Evolutionary conservation across 1,140 invertebrate genomes (phyloP).

Genomic region (Helicoverpa armigera): DNA sequence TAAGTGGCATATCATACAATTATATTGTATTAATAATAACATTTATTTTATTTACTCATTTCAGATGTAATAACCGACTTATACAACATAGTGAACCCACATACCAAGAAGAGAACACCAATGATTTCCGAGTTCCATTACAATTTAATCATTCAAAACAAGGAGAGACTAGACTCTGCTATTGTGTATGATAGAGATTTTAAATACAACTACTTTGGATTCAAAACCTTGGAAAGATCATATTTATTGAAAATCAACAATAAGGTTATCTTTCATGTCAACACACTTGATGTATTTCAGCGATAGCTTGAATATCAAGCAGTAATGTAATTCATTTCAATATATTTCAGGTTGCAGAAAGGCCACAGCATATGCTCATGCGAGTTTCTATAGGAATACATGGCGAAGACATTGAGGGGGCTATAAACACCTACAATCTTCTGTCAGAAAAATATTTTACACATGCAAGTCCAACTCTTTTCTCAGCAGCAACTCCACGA

Average conservation of each 20-base stretch:
- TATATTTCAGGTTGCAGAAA: conserved; percentile 91
- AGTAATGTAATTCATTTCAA: neutral
- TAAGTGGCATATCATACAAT: neutral
- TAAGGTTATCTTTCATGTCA: conserved; percentile 86
- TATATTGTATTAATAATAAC: no score
- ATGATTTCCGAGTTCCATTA: conserved; percentile 96
- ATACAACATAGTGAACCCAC: conserved; percentile 91
- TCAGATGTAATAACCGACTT: conserved; percentile 97
- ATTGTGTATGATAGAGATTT: conserved; percentile 99
- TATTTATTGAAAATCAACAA: conserved; percentile 98
- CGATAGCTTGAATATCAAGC: neutral
- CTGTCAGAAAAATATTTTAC: conserved; percentile 99
- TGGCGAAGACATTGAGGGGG: conserved; percentile 96
- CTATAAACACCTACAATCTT: conserved; percentile 98
- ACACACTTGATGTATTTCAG: neutral
- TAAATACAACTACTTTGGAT: conserved; percentile 99
- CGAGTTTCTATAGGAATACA: conserved; percentile 99
- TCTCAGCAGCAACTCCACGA: conserved; percentile 96
- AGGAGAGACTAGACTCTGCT: conserved; percentile 96
- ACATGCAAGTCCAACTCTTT: conserved; percentile 99
- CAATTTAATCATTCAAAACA: conserved; percentile 95
- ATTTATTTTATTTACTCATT: conserved; percentile 68
- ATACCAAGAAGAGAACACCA: conserved; percentile 90
- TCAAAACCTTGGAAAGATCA: conserved; percentile 98
- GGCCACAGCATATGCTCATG: conserved; percentile 99